Conservation (phyloP, 2,888 invertebrate species). For the Latrodectus elegans region DNA sequence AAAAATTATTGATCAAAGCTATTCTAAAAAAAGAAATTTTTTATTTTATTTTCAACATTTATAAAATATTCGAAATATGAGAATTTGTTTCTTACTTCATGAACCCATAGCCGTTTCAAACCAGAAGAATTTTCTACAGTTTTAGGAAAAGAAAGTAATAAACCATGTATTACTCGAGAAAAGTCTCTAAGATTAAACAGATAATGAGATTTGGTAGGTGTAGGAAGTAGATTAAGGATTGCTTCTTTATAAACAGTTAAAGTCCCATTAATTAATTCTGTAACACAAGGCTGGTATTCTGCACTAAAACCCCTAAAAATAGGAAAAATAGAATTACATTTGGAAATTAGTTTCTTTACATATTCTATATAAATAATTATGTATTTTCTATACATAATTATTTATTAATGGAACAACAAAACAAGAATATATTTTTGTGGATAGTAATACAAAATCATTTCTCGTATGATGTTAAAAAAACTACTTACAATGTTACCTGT, state of each 20-base stretch:
- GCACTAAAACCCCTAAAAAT: conserved; percentile 89
- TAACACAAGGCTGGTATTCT: conserved; percentile 93
- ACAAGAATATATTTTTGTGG: too few species aligned
- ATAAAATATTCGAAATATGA: too few species aligned
- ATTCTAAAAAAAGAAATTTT: too few species aligned
- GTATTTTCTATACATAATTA: too few species aligned
- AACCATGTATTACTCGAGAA: conserved; percentile 81
- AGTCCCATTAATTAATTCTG: conserved; percentile 90
- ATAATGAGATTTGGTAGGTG: conserved; percentile 77
- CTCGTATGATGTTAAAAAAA: too few species aligned
- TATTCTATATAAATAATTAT: too few species aligned
- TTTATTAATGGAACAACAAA: too few species aligned
- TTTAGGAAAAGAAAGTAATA: conserved; percentile 92
- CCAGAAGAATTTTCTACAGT: conserved; percentile 88
- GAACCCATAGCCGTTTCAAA: conserved; percentile 95
- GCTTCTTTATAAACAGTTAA: conserved; percentile 90
- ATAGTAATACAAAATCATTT: too few species aligned
- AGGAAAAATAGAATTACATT: background rate
- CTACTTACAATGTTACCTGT: too few species aligned
- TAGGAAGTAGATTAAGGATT: conserved; percentile 75
- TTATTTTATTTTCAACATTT: too few species aligned
- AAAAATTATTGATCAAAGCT: too few species aligned
- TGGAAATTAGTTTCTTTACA: too few species aligned
- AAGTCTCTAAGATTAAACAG: conserved; percentile 77
- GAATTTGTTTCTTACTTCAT: conserved; percentile 79